A percentile compares a stretch with the other conserved stretches of the same genome.
Evolutionary conservation across 2,113 vertebrate species (phyloP).

Genomic region (Mesoclemmys tuberculata): DNA sequence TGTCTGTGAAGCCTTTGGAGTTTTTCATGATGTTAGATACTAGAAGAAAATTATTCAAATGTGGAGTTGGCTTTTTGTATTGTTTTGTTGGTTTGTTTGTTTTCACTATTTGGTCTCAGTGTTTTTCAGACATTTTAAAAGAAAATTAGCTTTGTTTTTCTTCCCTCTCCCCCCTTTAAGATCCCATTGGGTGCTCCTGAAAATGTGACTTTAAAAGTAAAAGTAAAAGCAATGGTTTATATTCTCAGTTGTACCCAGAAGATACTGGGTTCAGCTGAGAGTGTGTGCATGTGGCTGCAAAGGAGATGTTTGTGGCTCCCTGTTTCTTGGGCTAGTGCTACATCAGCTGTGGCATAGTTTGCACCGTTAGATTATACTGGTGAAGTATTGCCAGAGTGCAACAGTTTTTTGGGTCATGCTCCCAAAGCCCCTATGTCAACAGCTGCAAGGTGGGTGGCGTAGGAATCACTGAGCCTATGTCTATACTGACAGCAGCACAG

Average conservation of each 20-base stretch:
- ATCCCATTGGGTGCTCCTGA: not conserved
- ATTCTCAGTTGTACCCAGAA: not conserved
- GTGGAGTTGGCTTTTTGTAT: not conserved
- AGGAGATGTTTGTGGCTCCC: fast-evolving
- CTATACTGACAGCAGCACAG: too few relatives aligned
- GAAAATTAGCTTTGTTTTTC: not conserved
- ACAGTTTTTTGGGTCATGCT: not conserved
- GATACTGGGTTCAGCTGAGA: not conserved
- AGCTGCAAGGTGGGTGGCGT: fast-evolving
- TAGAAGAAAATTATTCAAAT: not conserved
- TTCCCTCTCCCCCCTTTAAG: fast-evolving
- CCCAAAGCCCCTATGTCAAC: not conserved
- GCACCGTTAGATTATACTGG: not conserved
- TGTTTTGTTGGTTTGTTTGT: not conserved
- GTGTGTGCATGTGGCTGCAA: fast-evolving
- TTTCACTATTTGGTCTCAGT: not conserved
- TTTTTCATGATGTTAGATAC: not conserved
- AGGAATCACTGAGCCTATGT: not conserved
- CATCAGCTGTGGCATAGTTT: not conserved
- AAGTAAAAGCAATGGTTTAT: not conserved
- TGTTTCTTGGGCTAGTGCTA: not conserved
- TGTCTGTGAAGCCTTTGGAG: not conserved
- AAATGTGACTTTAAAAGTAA: not conserved
- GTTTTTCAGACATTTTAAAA: not conserved
- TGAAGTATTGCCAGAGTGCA: not conserved